phyloP scores from a whole-genome alignment of 2,113 vertebrate species.

The Nerophis ophidion region DNA sequence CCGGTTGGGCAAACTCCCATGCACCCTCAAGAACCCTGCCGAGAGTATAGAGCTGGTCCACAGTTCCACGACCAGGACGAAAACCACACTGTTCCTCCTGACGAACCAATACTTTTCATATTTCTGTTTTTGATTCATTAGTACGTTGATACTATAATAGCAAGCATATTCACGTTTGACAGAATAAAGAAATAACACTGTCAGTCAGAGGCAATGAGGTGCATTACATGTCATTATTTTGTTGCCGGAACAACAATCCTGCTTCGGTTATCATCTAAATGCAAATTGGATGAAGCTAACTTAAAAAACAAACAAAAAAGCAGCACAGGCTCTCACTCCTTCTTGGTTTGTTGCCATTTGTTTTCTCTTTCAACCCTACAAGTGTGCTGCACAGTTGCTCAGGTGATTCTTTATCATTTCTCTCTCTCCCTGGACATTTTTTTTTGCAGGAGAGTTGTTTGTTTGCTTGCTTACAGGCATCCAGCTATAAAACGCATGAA shows the following conservation, averaged over 20 bases:
- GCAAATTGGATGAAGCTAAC: constrained; percentile 44
- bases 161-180: constrained; percentile 29
- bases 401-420: constrained; percentile 13
- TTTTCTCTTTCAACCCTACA: constrained; percentile 10
- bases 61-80: too few relatives aligned
- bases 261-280: constrained; percentile 51
- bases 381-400: constrained; percentile 6
- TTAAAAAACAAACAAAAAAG: neutral
- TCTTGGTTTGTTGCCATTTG: constrained; percentile 9
- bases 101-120: too few relatives aligned
- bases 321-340: constrained; percentile 15
- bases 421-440: constrained; percentile 15
- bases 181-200: constrained; percentile 42
- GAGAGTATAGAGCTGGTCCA: too few relatives aligned
- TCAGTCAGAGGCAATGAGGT: constrained; percentile 47
- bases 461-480: constrained; percentile 23
- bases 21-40: too few relatives aligned
- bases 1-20: too few relatives aligned
- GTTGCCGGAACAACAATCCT: constrained; percentile 45
- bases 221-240: constrained; percentile 50
- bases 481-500: constrained; percentile 15
- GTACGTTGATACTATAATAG: too few relatives aligned
- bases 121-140: too few relatives aligned
- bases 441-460: constrained; percentile 2
- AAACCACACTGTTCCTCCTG: too few relatives aligned